Evolutionary conservation across 2,113 vertebrate genomes (phyloP).

Genomic region (Centrocercus urophasianus): DNA sequence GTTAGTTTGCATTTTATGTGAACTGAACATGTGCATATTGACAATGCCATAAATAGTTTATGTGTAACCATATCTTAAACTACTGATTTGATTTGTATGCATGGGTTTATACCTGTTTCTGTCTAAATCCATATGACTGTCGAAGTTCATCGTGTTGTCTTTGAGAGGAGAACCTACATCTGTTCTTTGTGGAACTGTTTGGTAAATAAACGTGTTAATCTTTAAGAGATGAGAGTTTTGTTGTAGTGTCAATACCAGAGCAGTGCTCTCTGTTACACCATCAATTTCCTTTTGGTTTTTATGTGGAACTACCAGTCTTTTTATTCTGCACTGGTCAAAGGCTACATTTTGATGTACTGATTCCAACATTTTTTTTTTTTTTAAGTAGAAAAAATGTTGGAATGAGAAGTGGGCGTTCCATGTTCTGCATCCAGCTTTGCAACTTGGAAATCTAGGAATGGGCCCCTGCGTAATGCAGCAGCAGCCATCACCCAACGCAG

Average conservation of each 20-base stretch:
- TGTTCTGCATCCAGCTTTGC: neutral
- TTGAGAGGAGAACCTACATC: neutral
- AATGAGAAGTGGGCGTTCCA: neutral
- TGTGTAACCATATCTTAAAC: neutral
- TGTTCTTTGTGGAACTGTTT: neutral
- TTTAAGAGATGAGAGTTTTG: neutral
- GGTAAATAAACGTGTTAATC: neutral
- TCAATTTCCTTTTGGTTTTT: neutral
- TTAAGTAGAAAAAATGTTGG: neutral
- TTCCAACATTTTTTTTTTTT: neutral
- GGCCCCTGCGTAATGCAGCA: neutral
- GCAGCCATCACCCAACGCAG: neutral
- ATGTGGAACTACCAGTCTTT: neutral
- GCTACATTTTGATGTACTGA: neutral
- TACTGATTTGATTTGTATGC: neutral
- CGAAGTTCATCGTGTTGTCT: neutral
- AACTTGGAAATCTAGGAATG: neutral
- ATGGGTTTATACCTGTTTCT: neutral
- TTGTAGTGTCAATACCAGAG: neutral
- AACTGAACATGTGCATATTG: neutral
- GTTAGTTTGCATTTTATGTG: neutral
- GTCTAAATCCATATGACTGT: neutral
- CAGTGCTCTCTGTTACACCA: neutral
- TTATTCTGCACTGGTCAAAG: neutral
- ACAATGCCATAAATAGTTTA: neutral